These are phyloP conservation scores for Virgularia gustaviana DNA, from an alignment of 92 coral and sea anemone genomes.

Conservation along the genomic window DNA sequence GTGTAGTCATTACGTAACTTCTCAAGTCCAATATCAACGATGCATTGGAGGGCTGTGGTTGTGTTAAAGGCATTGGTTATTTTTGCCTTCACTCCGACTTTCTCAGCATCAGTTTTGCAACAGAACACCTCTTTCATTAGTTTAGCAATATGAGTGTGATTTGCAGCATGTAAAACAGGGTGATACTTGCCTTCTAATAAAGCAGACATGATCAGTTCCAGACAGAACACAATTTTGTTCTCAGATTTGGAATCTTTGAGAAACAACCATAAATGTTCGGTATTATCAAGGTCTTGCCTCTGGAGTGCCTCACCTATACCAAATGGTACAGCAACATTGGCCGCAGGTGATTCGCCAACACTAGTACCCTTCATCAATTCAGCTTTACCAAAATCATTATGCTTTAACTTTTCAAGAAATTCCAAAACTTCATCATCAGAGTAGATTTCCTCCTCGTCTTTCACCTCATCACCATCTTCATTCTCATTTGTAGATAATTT, in stretches of 20 bases:
- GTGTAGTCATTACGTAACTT: conserved; percentile 79
- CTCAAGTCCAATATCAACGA: conserved; percentile 77
- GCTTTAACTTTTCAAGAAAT: conserved; percentile 63
- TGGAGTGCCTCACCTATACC: conserved; percentile 54
- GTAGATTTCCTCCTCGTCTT: conserved; percentile 49
- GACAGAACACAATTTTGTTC: conserved; percentile 58
- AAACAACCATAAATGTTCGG: conserved; percentile 84
- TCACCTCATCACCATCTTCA: conserved; percentile 40
- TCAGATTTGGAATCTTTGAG: conserved; percentile 71
- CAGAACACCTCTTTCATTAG: conserved; percentile 67
- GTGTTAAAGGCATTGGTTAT: conserved; percentile 48
- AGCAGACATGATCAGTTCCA: conserved; percentile 56
- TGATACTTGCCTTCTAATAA: conserved; percentile 73
- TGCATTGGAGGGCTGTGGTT: conserved; percentile 50
- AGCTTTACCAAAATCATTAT: conserved; percentile 55
- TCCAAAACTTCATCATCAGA: conserved; percentile 54
- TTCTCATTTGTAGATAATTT: too few relatives aligned
- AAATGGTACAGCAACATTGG: conserved; percentile 54
- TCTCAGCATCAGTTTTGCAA: conserved; percentile 65
- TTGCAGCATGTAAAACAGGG: conserved; percentile 70
- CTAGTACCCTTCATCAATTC: conserved; percentile 35
- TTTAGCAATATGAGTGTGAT: conserved; percentile 73
- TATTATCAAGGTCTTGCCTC: conserved; percentile 85
- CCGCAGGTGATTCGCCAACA: conserved; percentile 45
- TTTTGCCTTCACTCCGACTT: conserved; percentile 49